Evolutionary conservation across 1,140 invertebrate species (phyloP), one percentile per base, ranked within the genome.

Genomic region (Archegozetes longisetosus): DNA sequence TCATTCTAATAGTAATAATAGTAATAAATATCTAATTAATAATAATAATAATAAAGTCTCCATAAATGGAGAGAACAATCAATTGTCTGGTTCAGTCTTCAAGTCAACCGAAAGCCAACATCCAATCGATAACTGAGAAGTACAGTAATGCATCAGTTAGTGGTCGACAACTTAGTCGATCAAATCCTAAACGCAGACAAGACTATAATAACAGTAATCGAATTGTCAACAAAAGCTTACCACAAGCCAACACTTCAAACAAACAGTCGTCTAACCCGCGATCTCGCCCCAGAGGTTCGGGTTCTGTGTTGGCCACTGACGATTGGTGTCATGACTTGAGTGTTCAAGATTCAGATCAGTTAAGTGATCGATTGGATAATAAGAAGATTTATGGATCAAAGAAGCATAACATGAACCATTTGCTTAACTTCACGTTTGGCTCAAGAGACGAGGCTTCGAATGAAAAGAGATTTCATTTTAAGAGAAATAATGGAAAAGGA

Each of bases 401-500:
- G 75, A 91, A 92, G 77, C 84, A 85, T 76, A 91, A 87, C 75
- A 76, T 88, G 72, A 91, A 87, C 75, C 85, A 92, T 79, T 80
- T 93, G 79, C 78, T 93, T 64, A 92, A 93, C 76, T 75, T 76
- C 60, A 67, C 63, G 83, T 91, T 76, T 80, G 83, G 72, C 83
- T 83, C 73, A 76, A 80, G 56, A 77, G 84, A 65, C 75, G 82
- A 47, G 78, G 81, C 48, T 63, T 71, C 60, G 59, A 20, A 28
- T 23, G 4, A 53, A 26, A 57, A 68, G 63, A 67, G 61, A 66
- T 66, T 73, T 63, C 67, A 70, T 73, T n/a, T n/a, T n/a, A n/a
- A n/a, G n/a, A n/a, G n/a, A n/a, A n/a, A n/a, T n/a, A n/a, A n/a
- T n/a, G n/a, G n/a, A n/a, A n/a, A n/a, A n/a, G 70, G 58, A 51